Evolutionary conservation across 2,113 vertebrate genomes (phyloP), one percentile per base, ranked within the genome.

Genomic region (Pygoscelis adeliae): DNA sequence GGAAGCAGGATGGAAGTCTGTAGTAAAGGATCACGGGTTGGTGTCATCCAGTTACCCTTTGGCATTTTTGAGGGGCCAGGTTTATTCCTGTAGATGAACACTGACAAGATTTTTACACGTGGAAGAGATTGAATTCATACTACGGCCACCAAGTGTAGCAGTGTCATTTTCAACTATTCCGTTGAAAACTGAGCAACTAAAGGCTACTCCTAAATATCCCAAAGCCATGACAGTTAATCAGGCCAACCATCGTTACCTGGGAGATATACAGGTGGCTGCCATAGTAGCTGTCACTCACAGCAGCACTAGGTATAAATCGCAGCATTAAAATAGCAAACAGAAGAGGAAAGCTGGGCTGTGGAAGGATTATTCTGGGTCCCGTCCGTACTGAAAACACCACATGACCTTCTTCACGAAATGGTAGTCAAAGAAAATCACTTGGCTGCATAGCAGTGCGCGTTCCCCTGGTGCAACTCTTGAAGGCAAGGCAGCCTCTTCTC

Each of bases 281-380:
- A 34, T 4, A 36, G 56, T 25, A 58, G 56, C 90, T 63, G 52
- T 73, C 86, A 49, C 86, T 93, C 53, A 70, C 36, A 66, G 67
- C 83, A 87, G 76, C 72, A 49, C 74, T 56, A 83, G 83, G 38
- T 81, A 72, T 47, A 87, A 93, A 93, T 34, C 40, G 40, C 3
- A 5, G 77, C 56, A 40, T 91, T 83, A 82, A 79, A 93, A 89
- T 76, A 70, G 90, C 70, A 91, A 90, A 53, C 20, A 81, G 83
- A 62, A 90, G 83, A 91, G 73, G 78, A 96, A 94, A 87, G 90
- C 87, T 65, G 44, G 42, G 78, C 66, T 42, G 63, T 77, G 83
- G 55, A 53, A 86, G 80, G 93, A 90, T 96, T 95, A 95, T 58
- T 63, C 87, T 0, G 2, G 47, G 78, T 78, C 71, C 76, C 2